phyloP scores from a whole-genome alignment of 2,797 vertebrate species.

The Scleropages formosus region DNA sequence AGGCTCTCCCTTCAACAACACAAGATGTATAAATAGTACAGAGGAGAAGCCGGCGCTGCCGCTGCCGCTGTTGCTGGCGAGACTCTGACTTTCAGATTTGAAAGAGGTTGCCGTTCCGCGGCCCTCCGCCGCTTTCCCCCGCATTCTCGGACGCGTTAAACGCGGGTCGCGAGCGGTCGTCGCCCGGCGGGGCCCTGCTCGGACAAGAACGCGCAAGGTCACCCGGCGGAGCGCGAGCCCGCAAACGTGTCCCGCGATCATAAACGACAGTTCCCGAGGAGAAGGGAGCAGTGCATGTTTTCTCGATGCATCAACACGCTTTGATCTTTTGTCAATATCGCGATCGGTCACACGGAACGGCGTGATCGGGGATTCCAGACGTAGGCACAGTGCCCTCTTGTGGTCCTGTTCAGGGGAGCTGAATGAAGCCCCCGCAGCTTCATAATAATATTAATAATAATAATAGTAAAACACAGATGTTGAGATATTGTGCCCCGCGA shows the following conservation, averaged over 20 bases:
- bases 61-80: constrained; percentile 17
- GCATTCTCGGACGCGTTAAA: constrained; percentile 7
- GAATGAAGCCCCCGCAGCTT: neutral
- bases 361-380: constrained; percentile 62
- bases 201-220: neutral
- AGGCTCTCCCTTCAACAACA: constrained; percentile 60
- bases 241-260: constrained; percentile 60
- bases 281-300: constrained; percentile 69
- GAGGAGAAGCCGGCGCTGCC: constrained; percentile 37
- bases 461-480: neutral
- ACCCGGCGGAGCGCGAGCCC: constrained; percentile 50
- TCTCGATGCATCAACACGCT: constrained; percentile 70
- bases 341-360: constrained; percentile 60
- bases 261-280: constrained; percentile 59
- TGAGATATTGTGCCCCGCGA: neutral
- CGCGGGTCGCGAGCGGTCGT: neutral
- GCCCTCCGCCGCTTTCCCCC: neutral
- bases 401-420: constrained; percentile 11
- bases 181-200: neutral
- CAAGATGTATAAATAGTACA: constrained; percentile 60
- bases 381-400: constrained; percentile 43
- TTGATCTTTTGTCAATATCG: constrained; percentile 70
- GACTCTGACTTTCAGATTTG: constrained; percentile 24
- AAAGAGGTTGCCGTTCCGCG: constrained; percentile 8
- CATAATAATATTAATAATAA: too few relatives aligned